Evolutionary conservation across 2,797 vertebrate species (phyloP), one percentile per base, ranked within the genome.

Genomic region (Melanotaenia maccullochi): DNA sequence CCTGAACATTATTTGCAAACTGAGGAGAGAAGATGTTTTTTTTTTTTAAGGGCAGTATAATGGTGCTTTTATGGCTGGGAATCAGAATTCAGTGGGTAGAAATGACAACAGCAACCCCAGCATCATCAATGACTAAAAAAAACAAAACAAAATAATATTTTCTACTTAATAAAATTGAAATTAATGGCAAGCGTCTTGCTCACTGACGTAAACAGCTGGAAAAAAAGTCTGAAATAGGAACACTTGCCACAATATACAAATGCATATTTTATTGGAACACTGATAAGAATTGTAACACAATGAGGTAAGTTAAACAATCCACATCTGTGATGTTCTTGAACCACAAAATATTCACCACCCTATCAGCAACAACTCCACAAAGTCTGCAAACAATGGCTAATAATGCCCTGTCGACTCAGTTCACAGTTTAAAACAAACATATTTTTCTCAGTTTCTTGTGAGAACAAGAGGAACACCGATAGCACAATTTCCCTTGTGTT

Each of bases 291-390:
- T 91, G 94, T 95, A 97, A 97, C 96, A 97, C 96, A 94, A 94
- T 95, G 96, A 97, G 97, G 97, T 97, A 97, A 97, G 91, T 94
- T 92, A 95, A 96, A 96, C 95, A 95, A 95, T 94, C 94, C 94
- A 95, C 93, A 93, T 93, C 88, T 78, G 86, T 88, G 71, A 91
- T 86, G 87, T 91, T 92, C 76, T 92, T 89, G 73, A 89, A 87
- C 84, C 90, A 93, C 90, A 88, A 91, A 90, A 89, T 87, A 90
- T 84, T 88, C 76, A 91, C 80, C 86, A 88, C 65, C 83, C 68
- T 67, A 87, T 88, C 85, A 82, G 81, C 66, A 83, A 90, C 78
- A 89, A 73, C 75, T 88, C 83, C 87, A 91, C 87, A 85, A 89
- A 77, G 51, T 84, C 82, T 81, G 85, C 82, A 83, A 87, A 91